Evolutionary conservation across 2,888 invertebrate genomes (phyloP).

Genomic region (Poecilobothrus nobilitatus): DNA sequence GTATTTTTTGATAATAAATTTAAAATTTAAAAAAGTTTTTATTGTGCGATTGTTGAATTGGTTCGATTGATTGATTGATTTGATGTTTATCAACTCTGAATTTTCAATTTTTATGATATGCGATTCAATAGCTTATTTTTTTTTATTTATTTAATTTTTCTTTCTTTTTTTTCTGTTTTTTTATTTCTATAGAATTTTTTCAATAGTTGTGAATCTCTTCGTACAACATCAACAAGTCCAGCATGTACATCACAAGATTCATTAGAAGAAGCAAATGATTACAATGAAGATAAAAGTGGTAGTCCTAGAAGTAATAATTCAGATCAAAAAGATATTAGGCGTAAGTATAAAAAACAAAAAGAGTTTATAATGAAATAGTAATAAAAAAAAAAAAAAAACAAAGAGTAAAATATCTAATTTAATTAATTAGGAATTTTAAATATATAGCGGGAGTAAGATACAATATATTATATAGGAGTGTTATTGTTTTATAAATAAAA

Average conservation of each 20-base stretch:
- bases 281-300: conserved; percentile 49
- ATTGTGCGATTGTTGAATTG: not conserved
- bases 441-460: no score
- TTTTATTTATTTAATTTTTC: conserved; percentile 7
- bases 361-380: no score
- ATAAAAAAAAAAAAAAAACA: no score
- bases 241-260: conserved; percentile 54
- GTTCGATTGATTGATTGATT: not conserved
- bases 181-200: conserved; percentile 36
- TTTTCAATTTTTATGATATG: not conserved
- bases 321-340: conserved; percentile 50
- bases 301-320: conserved; percentile 45
- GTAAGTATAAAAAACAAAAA: conserved; percentile 44
- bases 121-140: not conserved
- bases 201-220: conserved; percentile 44
- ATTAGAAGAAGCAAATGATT: conserved; percentile 51
- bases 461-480: no score
- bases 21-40: conserved; percentile 1
- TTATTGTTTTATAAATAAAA: no score
- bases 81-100: conserved; percentile 4
- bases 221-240: conserved; percentile 54
- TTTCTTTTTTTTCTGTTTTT: conserved; percentile 12
- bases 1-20: conserved; percentile 12
- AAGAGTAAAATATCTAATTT: no score
- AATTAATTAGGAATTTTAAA: no score